Evolutionary conservation across 2,888 invertebrate genomes (phyloP).

Genomic region (Gibbula magus): DNA sequence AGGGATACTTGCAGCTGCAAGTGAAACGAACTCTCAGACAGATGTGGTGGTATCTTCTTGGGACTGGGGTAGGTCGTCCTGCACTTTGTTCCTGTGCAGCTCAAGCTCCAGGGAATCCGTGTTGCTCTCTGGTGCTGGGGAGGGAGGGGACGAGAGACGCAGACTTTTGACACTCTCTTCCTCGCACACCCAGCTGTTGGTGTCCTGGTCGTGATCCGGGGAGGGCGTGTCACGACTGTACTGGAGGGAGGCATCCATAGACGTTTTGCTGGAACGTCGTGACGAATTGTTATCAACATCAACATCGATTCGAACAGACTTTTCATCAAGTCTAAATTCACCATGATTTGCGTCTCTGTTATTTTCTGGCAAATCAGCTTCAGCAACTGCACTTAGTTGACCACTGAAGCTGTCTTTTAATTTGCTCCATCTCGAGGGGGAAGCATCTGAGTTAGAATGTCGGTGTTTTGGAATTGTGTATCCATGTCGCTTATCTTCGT

Average conservation of each 20-base stretch:
- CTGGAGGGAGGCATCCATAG: neutral
- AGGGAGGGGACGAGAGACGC: slow-evolving; percentile 28
- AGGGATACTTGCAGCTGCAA: too few relatives aligned
- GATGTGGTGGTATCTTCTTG: neutral
- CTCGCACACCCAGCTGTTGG: neutral
- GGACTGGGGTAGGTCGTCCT: neutral
- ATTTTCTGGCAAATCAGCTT: neutral
- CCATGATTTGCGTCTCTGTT: neutral
- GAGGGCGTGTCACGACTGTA: neutral
- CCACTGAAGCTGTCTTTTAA: neutral
- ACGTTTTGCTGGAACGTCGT: neutral
- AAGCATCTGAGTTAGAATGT: neutral
- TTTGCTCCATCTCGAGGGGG: neutral
- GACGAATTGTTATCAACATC: neutral
- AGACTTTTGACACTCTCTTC: neutral
- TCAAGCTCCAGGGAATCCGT: too few relatives aligned
- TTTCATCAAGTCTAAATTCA: neutral
- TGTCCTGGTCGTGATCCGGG: neutral
- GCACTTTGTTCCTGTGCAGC: too few relatives aligned
- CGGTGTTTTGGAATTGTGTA: neutral
- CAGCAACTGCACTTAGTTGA: neutral
- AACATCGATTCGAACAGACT: neutral
- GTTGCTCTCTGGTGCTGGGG: too few relatives aligned
- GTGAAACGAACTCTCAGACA: neutral
- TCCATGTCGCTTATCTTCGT: neutral